Percentiles rank a stretch among this genome's conserved stretches.
phyloP scores from a whole-genome alignment of 1,140 invertebrate genomes.

The Phortica variegata region DNA sequence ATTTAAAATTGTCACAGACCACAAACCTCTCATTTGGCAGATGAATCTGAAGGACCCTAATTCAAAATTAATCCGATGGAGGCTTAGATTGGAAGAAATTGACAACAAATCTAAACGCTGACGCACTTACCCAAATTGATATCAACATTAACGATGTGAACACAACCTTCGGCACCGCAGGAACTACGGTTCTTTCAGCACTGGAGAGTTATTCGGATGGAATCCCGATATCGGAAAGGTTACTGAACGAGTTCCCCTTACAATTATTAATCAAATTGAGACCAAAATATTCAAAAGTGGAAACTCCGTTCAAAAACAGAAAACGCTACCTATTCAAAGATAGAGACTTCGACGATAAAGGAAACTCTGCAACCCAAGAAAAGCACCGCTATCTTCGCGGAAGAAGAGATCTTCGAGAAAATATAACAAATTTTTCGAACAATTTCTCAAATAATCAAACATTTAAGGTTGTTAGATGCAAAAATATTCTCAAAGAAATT shows the following conservation, averaged over 20 bases:
- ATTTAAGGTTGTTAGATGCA: conserved; percentile 14
- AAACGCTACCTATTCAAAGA: neutral
- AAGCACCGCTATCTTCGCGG: neutral
- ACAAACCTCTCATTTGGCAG: conserved; percentile 39
- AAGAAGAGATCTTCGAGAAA: neutral
- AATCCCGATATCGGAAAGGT: conserved; percentile 3
- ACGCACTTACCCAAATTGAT: conserved; percentile 18
- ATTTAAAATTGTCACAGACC: conserved; percentile 25
- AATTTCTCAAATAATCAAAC: conserved; percentile 1
- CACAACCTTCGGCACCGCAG: neutral
- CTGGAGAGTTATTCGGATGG: no score
- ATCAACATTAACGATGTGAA: neutral
- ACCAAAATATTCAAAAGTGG: neutral
- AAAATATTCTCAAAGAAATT: neutral
- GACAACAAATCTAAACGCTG: conserved; percentile 19
- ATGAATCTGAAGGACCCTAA: conserved; percentile 44
- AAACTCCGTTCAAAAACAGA: no score
- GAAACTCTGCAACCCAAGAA: neutral
- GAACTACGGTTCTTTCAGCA: neutral
- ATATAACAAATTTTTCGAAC: conserved; percentile 1
- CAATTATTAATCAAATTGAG: neutral
- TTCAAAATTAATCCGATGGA: conserved; percentile 29
- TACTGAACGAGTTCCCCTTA: neutral
- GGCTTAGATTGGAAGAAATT: conserved; percentile 29
- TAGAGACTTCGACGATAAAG: neutral